phyloP scores from a whole-genome alignment of 2,888 invertebrate genomes.

The Drosophila nr. fundita region DNA sequence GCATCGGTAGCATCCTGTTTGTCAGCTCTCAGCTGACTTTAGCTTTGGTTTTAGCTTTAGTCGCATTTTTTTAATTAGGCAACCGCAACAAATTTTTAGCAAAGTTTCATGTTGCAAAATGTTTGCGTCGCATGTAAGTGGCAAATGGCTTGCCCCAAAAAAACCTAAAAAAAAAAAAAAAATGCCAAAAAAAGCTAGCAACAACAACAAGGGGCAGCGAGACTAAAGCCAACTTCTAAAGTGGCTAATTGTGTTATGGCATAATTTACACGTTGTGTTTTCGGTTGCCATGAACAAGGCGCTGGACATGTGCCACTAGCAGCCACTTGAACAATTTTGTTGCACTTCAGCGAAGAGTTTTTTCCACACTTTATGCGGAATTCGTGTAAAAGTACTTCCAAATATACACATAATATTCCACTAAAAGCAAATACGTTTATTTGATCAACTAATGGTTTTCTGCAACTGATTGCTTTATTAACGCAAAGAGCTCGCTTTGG shows the following conservation, averaged over 20 bases:
- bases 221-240: slow-evolving; percentile 69
- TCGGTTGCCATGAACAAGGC: slow-evolving; percentile 74
- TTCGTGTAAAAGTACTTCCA: slow-evolving; percentile 33
- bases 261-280: slow-evolving; percentile 80
- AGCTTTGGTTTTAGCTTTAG: slow-evolving; percentile 33
- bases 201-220: slow-evolving; percentile 31
- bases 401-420: slow-evolving; percentile 31
- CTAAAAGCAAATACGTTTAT: slow-evolving; percentile 24
- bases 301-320: slow-evolving; percentile 73
- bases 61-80: slow-evolving; percentile 72
- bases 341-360: slow-evolving; percentile 38
- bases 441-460: slow-evolving; percentile 23
- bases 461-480: slow-evolving; percentile 34
- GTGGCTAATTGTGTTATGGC: slow-evolving; percentile 80
- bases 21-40: slow-evolving; percentile 47
- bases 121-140: slow-evolving; percentile 71
- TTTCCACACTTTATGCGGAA: slow-evolving; percentile 24
- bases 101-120: slow-evolving; percentile 75
- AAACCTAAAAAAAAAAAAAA: slow-evolving; percentile 4
- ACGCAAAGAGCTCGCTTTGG: neutral
- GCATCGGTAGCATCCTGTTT: slow-evolving; percentile 70
- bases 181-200: slow-evolving; percentile 19
- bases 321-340: slow-evolving; percentile 56
- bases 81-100: slow-evolving; percentile 70
- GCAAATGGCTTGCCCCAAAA: slow-evolving; percentile 63